Evolutionary conservation across 2,797 vertebrate species (phyloP), one percentile per base, ranked within the genome.

Genomic region (Eulemur rubriventer): DNA sequence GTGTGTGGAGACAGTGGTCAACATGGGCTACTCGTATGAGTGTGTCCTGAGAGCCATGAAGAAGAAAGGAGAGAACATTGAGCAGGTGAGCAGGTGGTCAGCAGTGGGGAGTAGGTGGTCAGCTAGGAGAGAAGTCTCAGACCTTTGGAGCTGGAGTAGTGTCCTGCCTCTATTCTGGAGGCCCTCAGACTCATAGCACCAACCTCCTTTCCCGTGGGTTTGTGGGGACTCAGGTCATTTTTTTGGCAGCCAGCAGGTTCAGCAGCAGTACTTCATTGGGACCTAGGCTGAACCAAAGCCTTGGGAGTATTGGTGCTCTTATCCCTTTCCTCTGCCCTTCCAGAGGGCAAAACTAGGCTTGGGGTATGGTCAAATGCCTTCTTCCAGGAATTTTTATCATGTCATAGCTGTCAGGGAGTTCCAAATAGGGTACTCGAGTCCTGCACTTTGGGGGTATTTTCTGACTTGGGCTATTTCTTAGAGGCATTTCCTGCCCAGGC

Each of bases 21-120:
- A 99, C 98, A 99, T 99, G 99, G 99, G 99, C 11, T 99, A 99
- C 98, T 99, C 99, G 0, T 99, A 99, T 0, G 99, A 99, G 89
- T 99, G 99, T 0, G 99, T 99, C 89, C 97, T 99, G 91, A 99
- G 99, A 98, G 99, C 99, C 98, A 99, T 99, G 99, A 99, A 99
- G 98, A 99, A 99, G 98, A 99, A 99, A 98, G 99, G 99, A 85
- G 99, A 99, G 98, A 99, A 99, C 81, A 99, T 99, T 97, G 99
- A 99, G 97, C 99, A 99, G 99, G 99, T 99, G 95, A 97, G 97
- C 57, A 11, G 38, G 33, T 1, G 43, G 59, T 3, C 30, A 35
- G 65, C 28, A 33, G 0, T n/a, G 33, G 0, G 0, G 28, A 7
- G 1, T 4, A 33, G 28, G 67, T 52, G 28, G 35, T 87, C 11